Percentiles rank a stretch among this genome's conserved stretches.
Evolutionary conservation across 1,140 invertebrate species (phyloP).

Genomic region (Solenopsis fugax): DNA sequence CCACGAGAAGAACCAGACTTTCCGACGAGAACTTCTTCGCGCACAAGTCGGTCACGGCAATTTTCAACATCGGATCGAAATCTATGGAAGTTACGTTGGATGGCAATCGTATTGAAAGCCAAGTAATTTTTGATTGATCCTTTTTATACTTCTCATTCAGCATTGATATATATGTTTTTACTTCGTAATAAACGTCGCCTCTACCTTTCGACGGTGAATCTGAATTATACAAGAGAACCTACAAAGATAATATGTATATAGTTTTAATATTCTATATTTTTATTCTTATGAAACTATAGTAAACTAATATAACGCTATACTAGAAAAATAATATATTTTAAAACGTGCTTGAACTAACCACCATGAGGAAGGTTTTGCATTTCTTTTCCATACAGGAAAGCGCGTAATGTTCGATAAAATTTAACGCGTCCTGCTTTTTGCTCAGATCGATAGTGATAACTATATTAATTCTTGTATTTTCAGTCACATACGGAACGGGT

Average conservation of each 20-base stretch:
- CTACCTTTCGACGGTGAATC: constrained; percentile 89
- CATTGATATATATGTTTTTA: constrained; percentile 89
- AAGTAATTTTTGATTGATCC: constrained; percentile 90
- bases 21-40: constrained; percentile 91
- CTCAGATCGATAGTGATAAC: constrained; percentile 89
- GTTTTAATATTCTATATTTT: neutral
- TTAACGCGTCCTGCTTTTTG: constrained; percentile 86
- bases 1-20: constrained; percentile 90
- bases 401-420: constrained; percentile 92
- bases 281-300: constrained; percentile 18
- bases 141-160: constrained; percentile 91
- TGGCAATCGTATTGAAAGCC: constrained; percentile 90
- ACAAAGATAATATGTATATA: constrained; percentile 75
- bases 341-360: constrained; percentile 85
- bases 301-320: neutral
- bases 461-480: constrained; percentile 93
- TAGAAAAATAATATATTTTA: constrained; percentile 11
- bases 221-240: constrained; percentile 89
- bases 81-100: constrained; percentile 77
- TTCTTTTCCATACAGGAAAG: constrained; percentile 91
- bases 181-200: constrained; percentile 88
- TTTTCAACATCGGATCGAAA: constrained; percentile 86
- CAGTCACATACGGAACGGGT: constrained; percentile 96
- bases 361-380: constrained; percentile 92
- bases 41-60: constrained; percentile 91